Base-by-base conservation (phyloP, 2,797 vertebrate genomes). In the Argentina silus region DNA sequence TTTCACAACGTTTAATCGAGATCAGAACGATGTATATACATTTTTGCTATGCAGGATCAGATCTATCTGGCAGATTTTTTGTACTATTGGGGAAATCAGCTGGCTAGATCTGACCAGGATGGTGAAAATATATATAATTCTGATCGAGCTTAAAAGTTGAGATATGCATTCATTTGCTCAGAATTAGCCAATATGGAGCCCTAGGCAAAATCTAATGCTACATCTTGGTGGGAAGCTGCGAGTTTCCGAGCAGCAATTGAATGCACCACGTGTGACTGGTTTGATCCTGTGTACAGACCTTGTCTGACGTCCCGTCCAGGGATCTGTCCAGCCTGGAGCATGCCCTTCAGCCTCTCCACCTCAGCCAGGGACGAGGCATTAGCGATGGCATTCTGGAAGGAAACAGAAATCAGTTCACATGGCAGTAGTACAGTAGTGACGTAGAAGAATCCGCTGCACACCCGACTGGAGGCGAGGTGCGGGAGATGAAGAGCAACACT, bases 251-350 rank as follows among this genome's bases (percentile, higher is more conserved):
- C 17, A 61, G 3, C 27, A 23, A 76, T 82, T 59, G 42, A 15
- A 14, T 42, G 6, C 21, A 23, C 5, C 19, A 9, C 1, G 10
- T 23, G 9, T 17, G 15, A 44, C 10, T 3, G 8, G 59, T 10
- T 27, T 0, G n/a, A 42, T 12, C 15, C 6, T 15, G 11, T 8
- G 44, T 9, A 59, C 72, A 59, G 15, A 93, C 93, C 93, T 91
- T 86, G 89, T 88, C 93, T 91, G 19, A 90, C 86, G 8, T 97
- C 97, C 73, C 96, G 90, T 69, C 98, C 97, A 0, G 98, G 97
- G 72, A 99, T 98, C 88, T 98, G 97, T 1, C 98, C 98, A 0
- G 98, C 94, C 90, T 98, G 97, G 23, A 99, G 91, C 84, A 99
- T 88, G 1, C 97, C 97, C 19, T 98, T 99, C 78, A 99, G 89